Evolutionary conservation across 1,140 invertebrate species (phyloP), one percentile per base, ranked within the genome.

Genomic region (Drosophila aff.): DNA sequence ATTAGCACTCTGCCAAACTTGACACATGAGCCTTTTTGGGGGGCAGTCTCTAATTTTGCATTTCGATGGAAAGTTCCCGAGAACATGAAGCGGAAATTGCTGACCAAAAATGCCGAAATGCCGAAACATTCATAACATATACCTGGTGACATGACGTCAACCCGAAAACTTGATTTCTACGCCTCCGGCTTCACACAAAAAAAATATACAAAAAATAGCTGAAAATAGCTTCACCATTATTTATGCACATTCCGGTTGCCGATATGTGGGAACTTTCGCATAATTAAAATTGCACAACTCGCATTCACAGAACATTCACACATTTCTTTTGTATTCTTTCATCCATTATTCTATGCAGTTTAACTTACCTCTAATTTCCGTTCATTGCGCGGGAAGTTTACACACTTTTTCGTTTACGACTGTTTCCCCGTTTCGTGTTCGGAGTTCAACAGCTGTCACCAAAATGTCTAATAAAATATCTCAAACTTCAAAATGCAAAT

Each of bases 91-190:
- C 63, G 67, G 63, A 71, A 69, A 69, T 65, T 28, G 66, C 66
- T 43, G 46, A 55, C 64, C 66, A 69, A 50, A 68, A 66, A 33
- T 50, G 43, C 33, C 36, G 50, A 38, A 64, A 41, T 68, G 47
- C 38, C 38, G 23, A 21, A 28, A 31, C 38, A 66, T 52, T 69
- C 47, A 71, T 68, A 68, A 55, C 26, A 36, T 71, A 53, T 55
- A 63, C 33, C 47, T 63, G 47, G 61, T 71, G 62, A 76, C 62
- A 82, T 86, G 82, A 86, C 82, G 82, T 86, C 82, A 86, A 82
- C 79, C 40, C 49, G 61, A 79, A 85, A 83, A 85, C 78, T 66
- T 72, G 73, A 71, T 77, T 69, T 62, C 67, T 26, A 40, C 62
- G 38, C 23, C 31, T 52, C 21, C 53, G 64, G 63, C 66, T 50